Evolutionary conservation across 2,888 invertebrate species (phyloP), one percentile per base, ranked within the genome.

Genomic region (Gymnocheta viridis): DNA sequence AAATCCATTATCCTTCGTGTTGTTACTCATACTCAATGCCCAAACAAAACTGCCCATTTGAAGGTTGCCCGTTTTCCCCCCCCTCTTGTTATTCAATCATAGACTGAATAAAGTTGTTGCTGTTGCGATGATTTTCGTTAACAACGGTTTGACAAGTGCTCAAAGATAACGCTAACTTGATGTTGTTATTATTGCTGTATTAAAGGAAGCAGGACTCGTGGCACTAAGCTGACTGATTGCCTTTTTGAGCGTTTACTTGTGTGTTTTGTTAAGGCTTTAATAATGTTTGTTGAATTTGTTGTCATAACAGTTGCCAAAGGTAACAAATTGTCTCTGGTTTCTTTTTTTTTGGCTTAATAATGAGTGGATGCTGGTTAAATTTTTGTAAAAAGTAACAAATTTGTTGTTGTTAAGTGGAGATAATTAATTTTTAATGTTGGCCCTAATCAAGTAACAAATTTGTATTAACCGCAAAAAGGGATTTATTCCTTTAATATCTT

Each of bases 41-140:
- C 47, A 38, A 60, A 22, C 27, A 17, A 19, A 49, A 49, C 51
- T 60, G 70, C 51, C 17, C 64, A 41, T 66, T 80, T 72, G 70
- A 62, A n/a, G 19, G 44, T 60, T 41, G n/a, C 27, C 49, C 51
- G 44, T 62, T 17, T 66, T 27, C 7, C 9, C 5, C 49, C 10
- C 12, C 9, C 12, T 17, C 17, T 3, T 14, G 0, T 56, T 32
- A 38, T 58, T 67, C 41, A 67, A 58, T 66, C 22, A 24, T 72
- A 32, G 7, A 9, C 56, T 73, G 74, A 51, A 84, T 81, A 60
- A 60, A 77, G 83, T 81, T 81, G 81, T 81, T 84, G 83, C 77
- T 84, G 83, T 72, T 72, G 83, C 83, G 76, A 81, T 84, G 76
- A 81, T 84, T 81, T 77, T 66, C 58, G 67, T 84, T 84, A 84